These are phyloP conservation scores for Pachycephala philippinensis DNA, from an alignment of 2,113 vertebrate genomes.

Conservation along the genomic window DNA sequence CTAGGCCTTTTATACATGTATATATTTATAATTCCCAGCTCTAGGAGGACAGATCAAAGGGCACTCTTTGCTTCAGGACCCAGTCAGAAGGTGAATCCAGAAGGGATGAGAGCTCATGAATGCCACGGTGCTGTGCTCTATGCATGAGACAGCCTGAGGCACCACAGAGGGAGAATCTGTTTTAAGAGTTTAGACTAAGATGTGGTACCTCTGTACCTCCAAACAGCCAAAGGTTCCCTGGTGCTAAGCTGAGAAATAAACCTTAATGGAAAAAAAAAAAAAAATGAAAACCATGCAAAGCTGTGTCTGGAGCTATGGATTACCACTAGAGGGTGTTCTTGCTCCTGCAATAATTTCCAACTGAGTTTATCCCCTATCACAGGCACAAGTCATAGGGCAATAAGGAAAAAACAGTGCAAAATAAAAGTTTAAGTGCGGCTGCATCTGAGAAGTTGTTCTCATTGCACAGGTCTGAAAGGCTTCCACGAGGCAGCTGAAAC, in stretches of 20 bases:
- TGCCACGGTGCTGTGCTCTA: fast-evolving
- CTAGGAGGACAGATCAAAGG: neutral
- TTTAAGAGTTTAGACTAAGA: neutral
- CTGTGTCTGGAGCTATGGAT: neutral
- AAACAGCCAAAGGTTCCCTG: neutral
- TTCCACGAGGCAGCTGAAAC: neutral
- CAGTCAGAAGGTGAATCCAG: neutral
- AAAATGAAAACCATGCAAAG: neutral
- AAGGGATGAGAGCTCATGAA: too few relatives aligned
- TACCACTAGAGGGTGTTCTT: neutral
- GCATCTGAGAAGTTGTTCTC: neutral
- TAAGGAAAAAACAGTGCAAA: neutral
- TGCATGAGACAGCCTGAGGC: neutral
- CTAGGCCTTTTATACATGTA: neutral
- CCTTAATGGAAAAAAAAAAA: neutral
- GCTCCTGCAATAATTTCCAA: neutral
- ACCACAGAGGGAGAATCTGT: neutral
- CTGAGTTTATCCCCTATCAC: fast-evolving
- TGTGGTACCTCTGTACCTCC: neutral
- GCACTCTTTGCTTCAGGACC: neutral
- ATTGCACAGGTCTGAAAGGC: neutral
- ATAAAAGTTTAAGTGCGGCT: neutral
- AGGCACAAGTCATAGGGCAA: neutral
- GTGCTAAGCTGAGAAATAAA: neutral
- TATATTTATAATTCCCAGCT: neutral